A percentile compares a stretch with the other conserved stretches of the same genome.
These are phyloP conservation scores for Aromia moschata DNA, from an alignment of 2,888 invertebrate species.

Conservation along the genomic window DNA sequence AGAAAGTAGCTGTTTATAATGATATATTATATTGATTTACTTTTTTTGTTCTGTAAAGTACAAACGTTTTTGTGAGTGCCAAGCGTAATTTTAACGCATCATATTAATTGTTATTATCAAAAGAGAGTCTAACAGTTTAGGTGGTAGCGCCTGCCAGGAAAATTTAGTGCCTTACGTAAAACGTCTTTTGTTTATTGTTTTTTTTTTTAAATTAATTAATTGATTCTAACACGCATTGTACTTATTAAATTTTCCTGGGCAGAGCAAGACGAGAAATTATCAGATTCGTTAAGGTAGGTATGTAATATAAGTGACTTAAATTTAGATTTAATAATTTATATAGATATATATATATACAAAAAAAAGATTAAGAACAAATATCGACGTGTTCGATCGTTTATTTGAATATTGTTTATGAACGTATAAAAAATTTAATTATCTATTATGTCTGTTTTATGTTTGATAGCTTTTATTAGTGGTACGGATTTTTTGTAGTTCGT, in stretches of 20 bases:
- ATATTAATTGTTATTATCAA: slow-evolving; percentile 24
- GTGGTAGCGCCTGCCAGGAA: slow-evolving; percentile 31
- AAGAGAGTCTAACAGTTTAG: slow-evolving; percentile 8
- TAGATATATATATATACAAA: no score
- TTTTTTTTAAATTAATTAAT: no score
- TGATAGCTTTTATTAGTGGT: slow-evolving; percentile 20
- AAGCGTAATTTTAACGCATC: slow-evolving; percentile 45
- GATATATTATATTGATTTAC: slow-evolving; percentile 28
- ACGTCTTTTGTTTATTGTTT: no score
- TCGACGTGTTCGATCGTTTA: slow-evolving; percentile 6
- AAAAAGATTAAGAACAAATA: slow-evolving; percentile 5
- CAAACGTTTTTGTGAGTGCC: slow-evolving; percentile 52
- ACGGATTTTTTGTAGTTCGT: slow-evolving; percentile 4
- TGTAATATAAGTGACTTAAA: slow-evolving; percentile 44
- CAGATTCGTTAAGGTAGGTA: slow-evolving; percentile 40
- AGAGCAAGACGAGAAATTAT: slow-evolving; percentile 14
- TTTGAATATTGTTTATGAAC: neutral
- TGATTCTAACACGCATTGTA: slow-evolving; percentile 27
- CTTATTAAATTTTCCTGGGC: slow-evolving; percentile 38
- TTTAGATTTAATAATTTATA: slow-evolving; percentile 24
- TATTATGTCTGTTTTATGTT: slow-evolving; percentile 15
- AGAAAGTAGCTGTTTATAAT: slow-evolving; percentile 41
- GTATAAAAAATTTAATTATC: slow-evolving; percentile 12
- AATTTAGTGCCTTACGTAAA: slow-evolving; percentile 29
- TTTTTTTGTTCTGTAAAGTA: slow-evolving; percentile 51